Base-by-base conservation (phyloP, 2,888 invertebrate species). In the Nomada flava region DNA sequence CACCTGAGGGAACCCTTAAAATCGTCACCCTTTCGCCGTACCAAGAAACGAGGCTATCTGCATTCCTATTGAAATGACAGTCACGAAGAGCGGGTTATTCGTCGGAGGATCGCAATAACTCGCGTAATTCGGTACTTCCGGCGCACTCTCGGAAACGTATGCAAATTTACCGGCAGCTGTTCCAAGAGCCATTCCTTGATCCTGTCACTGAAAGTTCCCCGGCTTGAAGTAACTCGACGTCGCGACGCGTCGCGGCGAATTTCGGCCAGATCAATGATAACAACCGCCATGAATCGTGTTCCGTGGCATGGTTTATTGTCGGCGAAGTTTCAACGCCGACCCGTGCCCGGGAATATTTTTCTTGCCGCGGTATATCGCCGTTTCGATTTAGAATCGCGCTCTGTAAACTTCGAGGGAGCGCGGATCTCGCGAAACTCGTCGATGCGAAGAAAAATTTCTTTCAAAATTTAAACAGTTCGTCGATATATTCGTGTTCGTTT, bases 241-340 rank as follows among this genome's bases (percentile, higher is more conserved):
- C 67, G n/a, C 29, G 29, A 29, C 36, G 36, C 36, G 0, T 36
- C 36, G 52, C 23, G 55, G 50, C 55, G 47, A 55, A 55, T 75
- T 75, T 75, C 67, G 29, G 55, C 68, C 36, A 63, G 62, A 78
- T 78, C 76, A 57, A 63, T 75, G 76, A 78, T 76, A 78, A 69
- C 76, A 78, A 62, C 55, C 60, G 55, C 60, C 76, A 76, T 63
- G 68, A 76, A 76, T 78, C 68, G 68, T 68, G 23, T 42, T 57
- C 20, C 3, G n/a, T 15, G 53, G 47, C 78, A 20, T 75, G 23
- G 64, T 79, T 79, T 79, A 71, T 67, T 50, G 50, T 44, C 42
- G 26, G 1, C 11, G 42, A 50, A 76, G 50, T 76, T 78, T 63
- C 55, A 52, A 76, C 11, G 53, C 36, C 52, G 53, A 59, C 13